These are phyloP conservation scores for Dasyornis broadbenti DNA, from an alignment of 2,113 vertebrate species.

Conservation along the genomic window DNA sequence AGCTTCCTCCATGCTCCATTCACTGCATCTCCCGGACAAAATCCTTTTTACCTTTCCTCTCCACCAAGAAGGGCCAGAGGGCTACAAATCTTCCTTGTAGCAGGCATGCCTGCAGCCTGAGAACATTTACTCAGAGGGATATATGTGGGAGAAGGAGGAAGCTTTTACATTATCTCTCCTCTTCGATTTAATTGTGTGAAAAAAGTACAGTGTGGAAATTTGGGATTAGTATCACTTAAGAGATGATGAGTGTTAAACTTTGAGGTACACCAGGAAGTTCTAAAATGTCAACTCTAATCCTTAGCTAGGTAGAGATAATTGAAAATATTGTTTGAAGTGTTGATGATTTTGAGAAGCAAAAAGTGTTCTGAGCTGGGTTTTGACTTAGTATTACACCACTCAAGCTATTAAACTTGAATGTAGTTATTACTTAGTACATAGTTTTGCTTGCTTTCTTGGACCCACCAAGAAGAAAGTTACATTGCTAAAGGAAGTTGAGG, in stretches of 20 bases:
- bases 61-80: background rate
- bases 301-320: background rate
- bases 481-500: background rate
- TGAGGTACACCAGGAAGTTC: background rate
- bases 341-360: background rate
- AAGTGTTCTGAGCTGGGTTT: background rate
- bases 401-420: background rate
- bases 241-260: background rate
- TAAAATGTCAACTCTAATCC: background rate
- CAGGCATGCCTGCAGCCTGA: background rate
- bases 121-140: background rate
- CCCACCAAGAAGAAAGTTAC: background rate
- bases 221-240: background rate
- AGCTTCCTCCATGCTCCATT: accelerated
- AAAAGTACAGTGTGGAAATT: background rate
- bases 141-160: background rate
- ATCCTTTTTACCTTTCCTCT: background rate
- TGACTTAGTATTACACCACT: background rate
- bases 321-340: background rate
- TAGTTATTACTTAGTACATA: background rate
- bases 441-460: background rate
- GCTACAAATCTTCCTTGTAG: background rate
- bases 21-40: background rate
- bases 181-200: background rate
- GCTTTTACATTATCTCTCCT: background rate